A percentile compares a stretch with the other conserved stretches of the same genome.
These are phyloP conservation scores for Cecropterus lyciades DNA, from an alignment of 1,140 invertebrate genomes.

Conservation along the genomic window DNA sequence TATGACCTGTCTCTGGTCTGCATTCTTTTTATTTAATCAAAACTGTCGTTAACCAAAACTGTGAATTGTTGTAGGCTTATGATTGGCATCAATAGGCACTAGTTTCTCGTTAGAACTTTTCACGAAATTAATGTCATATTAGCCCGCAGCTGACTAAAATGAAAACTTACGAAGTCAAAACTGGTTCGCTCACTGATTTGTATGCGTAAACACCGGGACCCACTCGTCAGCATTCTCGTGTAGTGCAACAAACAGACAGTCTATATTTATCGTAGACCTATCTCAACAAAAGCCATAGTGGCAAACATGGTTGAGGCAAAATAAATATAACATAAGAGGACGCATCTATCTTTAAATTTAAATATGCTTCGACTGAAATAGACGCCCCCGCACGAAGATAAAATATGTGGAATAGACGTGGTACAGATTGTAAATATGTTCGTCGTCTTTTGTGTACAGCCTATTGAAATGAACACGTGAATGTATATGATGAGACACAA, in stretches of 20 bases:
- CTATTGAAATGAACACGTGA: background rate
- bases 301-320: conserved; percentile 14
- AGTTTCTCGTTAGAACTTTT: no score
- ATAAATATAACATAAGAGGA: conserved; percentile 28
- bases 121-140: no score
- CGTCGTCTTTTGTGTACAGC: background rate
- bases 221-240: conserved; percentile 28
- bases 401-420: background rate
- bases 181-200: conserved; percentile 17
- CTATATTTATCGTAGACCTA: conserved; percentile 34
- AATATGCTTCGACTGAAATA: conserved; percentile 25
- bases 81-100: no score
- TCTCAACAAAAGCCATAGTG: conserved; percentile 34
- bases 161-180: conserved; percentile 8
- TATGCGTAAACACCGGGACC: background rate
- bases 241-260: conserved; percentile 21
- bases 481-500: no score
- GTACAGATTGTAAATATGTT: conserved; percentile 10
- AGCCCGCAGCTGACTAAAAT: no score
- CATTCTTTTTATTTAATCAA: no score
- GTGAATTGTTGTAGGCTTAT: no score
- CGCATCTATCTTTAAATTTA: conserved; percentile 31
- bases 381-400: conserved; percentile 29
- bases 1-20: no score
- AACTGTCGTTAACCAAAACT: no score